These are phyloP conservation scores for Phylloscopus collybita DNA, from an alignment of 2,797 vertebrate species.

Conservation along the genomic window DNA sequence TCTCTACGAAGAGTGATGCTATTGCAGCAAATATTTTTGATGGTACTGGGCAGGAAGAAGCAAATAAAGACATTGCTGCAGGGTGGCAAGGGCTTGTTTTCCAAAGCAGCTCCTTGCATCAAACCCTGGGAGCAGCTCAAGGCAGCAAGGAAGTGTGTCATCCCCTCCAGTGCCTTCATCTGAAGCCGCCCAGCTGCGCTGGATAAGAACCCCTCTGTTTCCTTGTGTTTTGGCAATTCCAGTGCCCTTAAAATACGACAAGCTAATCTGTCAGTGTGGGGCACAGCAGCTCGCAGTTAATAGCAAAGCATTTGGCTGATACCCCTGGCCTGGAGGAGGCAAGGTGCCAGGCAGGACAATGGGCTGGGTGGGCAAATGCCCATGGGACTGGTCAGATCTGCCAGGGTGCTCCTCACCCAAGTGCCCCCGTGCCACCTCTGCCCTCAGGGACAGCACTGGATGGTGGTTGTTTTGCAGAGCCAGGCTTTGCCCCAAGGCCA, in stretches of 20 bases:
- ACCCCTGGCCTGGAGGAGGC: neutral
- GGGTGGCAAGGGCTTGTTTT: neutral
- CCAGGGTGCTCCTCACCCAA: neutral
- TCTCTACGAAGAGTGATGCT: neutral
- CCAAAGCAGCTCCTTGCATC: neutral
- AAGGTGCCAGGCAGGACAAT: neutral
- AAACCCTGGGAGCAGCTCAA: neutral
- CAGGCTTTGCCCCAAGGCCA: neutral
- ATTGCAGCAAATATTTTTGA: neutral
- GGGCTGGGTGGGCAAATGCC: neutral
- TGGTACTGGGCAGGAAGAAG: neutral
- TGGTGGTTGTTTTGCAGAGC: neutral
- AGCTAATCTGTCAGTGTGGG: slow-evolving; percentile 2
- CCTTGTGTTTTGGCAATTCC: slow-evolving; percentile 45
- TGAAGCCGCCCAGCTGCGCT: slow-evolving; percentile 49
- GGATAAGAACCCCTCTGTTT: slow-evolving; percentile 34
- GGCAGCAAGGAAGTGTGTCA: neutral
- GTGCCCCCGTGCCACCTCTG: neutral
- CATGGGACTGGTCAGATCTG: rapidly evolving
- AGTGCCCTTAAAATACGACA: slow-evolving; percentile 4
- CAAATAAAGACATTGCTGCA: neutral
- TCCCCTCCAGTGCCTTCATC: neutral
- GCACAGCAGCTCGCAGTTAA: neutral
- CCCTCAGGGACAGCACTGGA: neutral
- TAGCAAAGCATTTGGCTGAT: neutral